Conservation (phyloP, 2,797 vertebrate species). For the Propithecus perrieri region DNA sequence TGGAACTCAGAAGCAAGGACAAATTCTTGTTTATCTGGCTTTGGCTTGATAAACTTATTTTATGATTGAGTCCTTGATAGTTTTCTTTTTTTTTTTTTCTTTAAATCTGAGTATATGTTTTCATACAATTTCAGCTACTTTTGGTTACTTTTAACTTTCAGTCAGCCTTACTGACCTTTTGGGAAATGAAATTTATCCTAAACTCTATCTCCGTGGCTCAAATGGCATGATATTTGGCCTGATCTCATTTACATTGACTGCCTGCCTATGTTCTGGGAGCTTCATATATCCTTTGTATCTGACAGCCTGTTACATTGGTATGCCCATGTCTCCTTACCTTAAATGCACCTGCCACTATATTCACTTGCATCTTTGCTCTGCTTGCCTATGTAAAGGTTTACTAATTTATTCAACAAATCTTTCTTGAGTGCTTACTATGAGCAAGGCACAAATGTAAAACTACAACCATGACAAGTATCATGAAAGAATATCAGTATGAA, state of each 20-base stretch:
- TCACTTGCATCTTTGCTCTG: neutral
- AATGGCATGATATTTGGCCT: neutral
- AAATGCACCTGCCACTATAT: neutral
- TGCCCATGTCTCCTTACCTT: neutral
- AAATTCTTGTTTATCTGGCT: neutral
- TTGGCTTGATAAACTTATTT: neutral
- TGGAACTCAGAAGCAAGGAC: neutral
- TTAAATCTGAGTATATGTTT: neutral
- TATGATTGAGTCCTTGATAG: neutral
- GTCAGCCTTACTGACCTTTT: neutral
- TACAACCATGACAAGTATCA: neutral
- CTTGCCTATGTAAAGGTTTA: neutral
- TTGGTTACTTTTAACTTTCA: neutral
- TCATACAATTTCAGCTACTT: neutral
- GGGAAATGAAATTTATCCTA: neutral
- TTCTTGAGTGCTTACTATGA: neutral
- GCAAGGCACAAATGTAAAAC: neutral
- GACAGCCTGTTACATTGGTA: neutral
- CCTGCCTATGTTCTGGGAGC: neutral
- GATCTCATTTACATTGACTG: neutral
- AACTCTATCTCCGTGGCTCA: neutral
- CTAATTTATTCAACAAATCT: neutral
- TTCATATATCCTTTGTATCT: neutral
- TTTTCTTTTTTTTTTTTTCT: conserved; percentile 6
- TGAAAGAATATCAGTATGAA: neutral